A percentile compares a stretch with the other conserved stretches of the same genome.
phyloP scores from a whole-genome alignment of 1,140 invertebrate species.

The Papilio aristodemus region DNA sequence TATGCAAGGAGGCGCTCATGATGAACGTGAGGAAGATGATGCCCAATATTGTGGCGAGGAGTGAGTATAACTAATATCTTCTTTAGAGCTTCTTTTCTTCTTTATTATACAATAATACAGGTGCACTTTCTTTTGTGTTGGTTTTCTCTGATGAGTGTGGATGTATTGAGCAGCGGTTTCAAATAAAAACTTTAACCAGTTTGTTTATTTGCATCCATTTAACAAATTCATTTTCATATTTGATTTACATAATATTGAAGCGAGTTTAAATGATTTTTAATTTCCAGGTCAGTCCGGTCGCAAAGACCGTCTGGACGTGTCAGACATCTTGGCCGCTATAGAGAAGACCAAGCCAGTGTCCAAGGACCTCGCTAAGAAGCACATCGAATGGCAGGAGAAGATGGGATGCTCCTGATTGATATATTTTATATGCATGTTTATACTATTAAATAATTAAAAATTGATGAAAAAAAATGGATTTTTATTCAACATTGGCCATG shows the following conservation, averaged over 20 bases:
- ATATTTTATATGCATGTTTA: not conserved
- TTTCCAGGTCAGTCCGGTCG: slow-evolving; percentile 48
- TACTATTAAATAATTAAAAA: not conserved
- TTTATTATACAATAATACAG: too few relatives aligned
- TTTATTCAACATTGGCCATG: too few relatives aligned
- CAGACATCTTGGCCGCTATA: slow-evolving; percentile 62
- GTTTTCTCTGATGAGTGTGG: too few relatives aligned
- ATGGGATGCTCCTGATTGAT: slow-evolving; percentile 63
- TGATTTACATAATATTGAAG: too few relatives aligned
- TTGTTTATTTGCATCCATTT: too few relatives aligned
- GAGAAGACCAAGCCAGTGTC: slow-evolving; percentile 69
- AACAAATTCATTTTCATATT: too few relatives aligned
- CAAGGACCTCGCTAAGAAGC: slow-evolving; percentile 56
- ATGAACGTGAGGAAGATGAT: slow-evolving; percentile 66
- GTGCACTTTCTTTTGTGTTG: too few relatives aligned
- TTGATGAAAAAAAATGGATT: not conserved
- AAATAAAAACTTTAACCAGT: too few relatives aligned
- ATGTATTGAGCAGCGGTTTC: too few relatives aligned
- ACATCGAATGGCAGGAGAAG: slow-evolving; percentile 64
- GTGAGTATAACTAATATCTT: slow-evolving; percentile 41
- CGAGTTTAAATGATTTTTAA: not conserved
- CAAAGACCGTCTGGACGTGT: slow-evolving; percentile 55
- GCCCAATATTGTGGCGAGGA: slow-evolving; percentile 50
- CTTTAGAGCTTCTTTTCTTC: not conserved
- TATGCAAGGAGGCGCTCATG: slow-evolving; percentile 94